Conservation (phyloP, 1,140 invertebrate genomes). For the Pristionchus pacificus region DNA sequence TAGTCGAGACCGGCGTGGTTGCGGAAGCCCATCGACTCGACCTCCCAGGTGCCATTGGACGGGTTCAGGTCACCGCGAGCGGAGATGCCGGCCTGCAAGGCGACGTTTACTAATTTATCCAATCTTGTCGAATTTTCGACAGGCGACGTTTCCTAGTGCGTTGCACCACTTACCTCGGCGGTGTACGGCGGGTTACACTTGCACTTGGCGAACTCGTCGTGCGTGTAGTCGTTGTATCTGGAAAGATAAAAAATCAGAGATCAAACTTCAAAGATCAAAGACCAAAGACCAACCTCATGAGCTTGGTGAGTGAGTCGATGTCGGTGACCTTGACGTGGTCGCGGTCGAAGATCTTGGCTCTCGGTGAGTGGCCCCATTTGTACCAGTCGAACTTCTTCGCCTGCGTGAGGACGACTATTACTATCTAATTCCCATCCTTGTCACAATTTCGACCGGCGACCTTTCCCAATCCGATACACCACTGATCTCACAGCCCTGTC, state of each 20-base stretch:
- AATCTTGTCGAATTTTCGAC: neutral
- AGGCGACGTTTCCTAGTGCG: neutral
- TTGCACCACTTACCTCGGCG: conserved; percentile 63
- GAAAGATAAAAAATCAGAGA: conserved; percentile 16
- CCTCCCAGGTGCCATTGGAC: conserved; percentile 60
- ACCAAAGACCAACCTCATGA: conserved; percentile 64
- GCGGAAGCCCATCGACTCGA: conserved; percentile 67
- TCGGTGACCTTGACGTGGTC: conserved; percentile 65
- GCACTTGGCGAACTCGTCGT: conserved; percentile 70
- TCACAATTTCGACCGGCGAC: too few relatives aligned
- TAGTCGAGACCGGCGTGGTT: conserved; percentile 68
- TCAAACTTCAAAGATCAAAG: too few relatives aligned
- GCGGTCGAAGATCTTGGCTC: conserved; percentile 67
- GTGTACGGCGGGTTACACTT: conserved; percentile 71
- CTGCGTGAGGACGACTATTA: too few relatives aligned
- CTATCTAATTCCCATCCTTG: too few relatives aligned
- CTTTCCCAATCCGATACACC: too few relatives aligned
- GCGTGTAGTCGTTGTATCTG: conserved; percentile 70
- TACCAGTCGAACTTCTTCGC: conserved; percentile 65
- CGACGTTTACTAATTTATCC: conserved; percentile 15
- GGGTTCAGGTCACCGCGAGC: conserved; percentile 53
- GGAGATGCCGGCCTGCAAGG: conserved; percentile 64
- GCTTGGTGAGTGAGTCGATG: conserved; percentile 63
- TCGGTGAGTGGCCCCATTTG: conserved; percentile 66
- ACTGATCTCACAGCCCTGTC: too few relatives aligned